Evolutionary conservation across 2,797 vertebrate genomes (phyloP).

Genomic region (Cheirogaleus major): DNA sequence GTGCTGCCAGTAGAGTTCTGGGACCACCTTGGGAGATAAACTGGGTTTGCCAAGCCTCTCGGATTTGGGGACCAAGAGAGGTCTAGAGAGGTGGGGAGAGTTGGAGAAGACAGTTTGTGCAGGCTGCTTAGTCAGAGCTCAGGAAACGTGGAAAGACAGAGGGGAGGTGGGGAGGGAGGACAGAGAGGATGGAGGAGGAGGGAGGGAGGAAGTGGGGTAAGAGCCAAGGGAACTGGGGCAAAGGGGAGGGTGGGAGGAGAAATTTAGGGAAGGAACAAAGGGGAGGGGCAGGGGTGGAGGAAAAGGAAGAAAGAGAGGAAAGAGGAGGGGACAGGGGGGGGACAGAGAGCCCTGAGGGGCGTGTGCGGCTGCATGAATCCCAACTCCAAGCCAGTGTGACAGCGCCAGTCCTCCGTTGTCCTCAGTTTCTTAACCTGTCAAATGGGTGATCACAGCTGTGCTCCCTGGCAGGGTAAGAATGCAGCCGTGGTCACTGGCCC

Average conservation of each 20-base stretch:
- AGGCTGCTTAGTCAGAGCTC: not conserved
- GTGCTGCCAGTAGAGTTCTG: not conserved
- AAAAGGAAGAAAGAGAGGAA: not conserved
- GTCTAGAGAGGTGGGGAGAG: not conserved
- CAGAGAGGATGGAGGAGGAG: accelerated
- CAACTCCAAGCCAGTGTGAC: not conserved
- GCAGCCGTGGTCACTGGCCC: not conserved
- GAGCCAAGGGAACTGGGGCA: not conserved
- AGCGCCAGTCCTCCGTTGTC: not conserved
- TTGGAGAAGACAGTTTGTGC: not conserved
- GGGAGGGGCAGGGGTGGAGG: no score
- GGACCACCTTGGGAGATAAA: not conserved
- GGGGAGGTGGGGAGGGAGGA: no score
- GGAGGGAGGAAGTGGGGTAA: not conserved
- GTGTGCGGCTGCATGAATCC: not conserved
- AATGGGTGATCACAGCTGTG: not conserved
- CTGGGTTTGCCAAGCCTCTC: not conserved
- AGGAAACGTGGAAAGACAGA: not conserved
- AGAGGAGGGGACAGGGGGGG: not conserved
- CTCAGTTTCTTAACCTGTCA: not conserved
- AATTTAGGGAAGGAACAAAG: not conserved
- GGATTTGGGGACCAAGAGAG: not conserved
- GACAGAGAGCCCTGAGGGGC: not conserved
- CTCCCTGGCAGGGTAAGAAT: not conserved
- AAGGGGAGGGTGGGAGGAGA: not conserved